Conservation (phyloP, 2,797 vertebrate genomes). For the Selene dorsalis region DNA sequence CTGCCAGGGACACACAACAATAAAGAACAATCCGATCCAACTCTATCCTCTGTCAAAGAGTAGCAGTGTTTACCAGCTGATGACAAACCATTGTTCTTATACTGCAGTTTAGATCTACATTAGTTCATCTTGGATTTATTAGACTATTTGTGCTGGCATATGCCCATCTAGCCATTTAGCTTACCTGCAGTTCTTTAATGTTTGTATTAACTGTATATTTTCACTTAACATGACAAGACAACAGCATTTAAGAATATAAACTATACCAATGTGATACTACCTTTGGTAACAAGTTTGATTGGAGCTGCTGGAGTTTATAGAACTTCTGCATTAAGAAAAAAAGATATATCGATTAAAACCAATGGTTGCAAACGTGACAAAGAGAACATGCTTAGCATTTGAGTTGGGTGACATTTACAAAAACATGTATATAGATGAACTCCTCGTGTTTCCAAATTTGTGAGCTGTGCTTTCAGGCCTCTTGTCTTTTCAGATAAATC, state of each 20-base stretch:
- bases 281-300: neutral
- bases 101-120: no score
- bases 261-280: no score
- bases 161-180: neutral
- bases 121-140: no score
- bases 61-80: no score
- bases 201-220: neutral
- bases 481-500: neutral
- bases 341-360: neutral
- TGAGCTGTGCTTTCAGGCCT: neutral
- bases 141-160: neutral
- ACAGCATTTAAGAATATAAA: neutral
- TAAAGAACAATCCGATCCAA: no score
- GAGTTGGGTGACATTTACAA: no score
- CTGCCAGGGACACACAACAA: no score
- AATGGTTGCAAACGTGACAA: neutral
- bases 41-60: no score
- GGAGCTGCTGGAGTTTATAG: neutral
- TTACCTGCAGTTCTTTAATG: neutral
- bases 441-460: neutral
- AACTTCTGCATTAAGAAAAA: neutral
- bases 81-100: neutral
- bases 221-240: neutral
- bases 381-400: neutral
- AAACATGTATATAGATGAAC: neutral